These are phyloP conservation scores for Trachelus iudaicus DNA, from an alignment of 2,888 invertebrate species.

Conservation along the genomic window DNA sequence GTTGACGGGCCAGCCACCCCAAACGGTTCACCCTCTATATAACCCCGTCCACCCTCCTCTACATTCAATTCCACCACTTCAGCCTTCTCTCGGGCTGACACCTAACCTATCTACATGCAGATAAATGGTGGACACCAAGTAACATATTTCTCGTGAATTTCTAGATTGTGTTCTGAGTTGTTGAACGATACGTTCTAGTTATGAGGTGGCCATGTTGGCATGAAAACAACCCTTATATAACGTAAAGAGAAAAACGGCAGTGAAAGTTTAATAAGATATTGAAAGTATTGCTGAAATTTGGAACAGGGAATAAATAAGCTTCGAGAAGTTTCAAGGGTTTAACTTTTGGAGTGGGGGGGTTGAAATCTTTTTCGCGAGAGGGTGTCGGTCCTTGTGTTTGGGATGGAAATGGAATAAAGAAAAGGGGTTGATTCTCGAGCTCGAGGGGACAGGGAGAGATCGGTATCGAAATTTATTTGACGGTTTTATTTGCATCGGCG, in stretches of 20 bases:
- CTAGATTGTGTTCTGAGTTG: not conserved
- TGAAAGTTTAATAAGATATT: not conserved
- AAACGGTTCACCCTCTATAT: slow-evolving; percentile 29
- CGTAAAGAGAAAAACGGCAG: not conserved
- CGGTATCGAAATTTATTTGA: slow-evolving; percentile 63
- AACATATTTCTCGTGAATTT: not conserved
- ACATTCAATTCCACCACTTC: slow-evolving; percentile 54
- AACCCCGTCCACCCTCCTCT: slow-evolving; percentile 30
- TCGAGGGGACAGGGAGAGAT: slow-evolving; percentile 38
- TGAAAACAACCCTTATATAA: not conserved
- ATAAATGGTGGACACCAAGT: not conserved
- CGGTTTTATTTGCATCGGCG: slow-evolving; percentile 59
- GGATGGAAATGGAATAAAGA: slow-evolving; percentile 33
- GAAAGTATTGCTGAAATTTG: not conserved
- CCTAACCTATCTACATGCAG: not conserved
- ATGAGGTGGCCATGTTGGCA: not conserved
- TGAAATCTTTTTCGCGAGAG: not conserved
- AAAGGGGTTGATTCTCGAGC: slow-evolving; percentile 44
- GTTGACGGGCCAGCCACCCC: slow-evolving; percentile 53
- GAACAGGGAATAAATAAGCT: not conserved
- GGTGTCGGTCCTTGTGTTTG: not conserved
- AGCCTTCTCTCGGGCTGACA: slow-evolving; percentile 16
- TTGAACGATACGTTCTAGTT: not conserved
- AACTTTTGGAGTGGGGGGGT: not conserved
- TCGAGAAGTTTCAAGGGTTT: not conserved